A percentile compares a stretch with the other conserved stretches of the same genome.
Evolutionary conservation across 2,113 vertebrate species (phyloP).

Genomic region (Elaphurus davidianus): DNA sequence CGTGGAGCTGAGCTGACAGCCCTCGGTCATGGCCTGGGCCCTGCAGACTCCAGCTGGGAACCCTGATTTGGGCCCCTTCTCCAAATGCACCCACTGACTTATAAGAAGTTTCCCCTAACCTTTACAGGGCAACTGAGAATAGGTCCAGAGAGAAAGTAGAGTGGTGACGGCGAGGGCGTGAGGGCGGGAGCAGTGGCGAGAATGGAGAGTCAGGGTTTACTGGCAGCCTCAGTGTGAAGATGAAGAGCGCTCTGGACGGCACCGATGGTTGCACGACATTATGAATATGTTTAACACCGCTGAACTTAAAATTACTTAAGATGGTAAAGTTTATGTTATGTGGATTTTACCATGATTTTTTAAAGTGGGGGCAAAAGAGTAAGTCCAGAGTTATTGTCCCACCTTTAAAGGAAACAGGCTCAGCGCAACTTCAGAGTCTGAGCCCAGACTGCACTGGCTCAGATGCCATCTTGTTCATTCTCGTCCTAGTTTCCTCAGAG

Average conservation of each 20-base stretch:
- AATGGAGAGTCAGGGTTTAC: background rate
- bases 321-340: background rate
- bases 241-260: background rate
- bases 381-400: background rate
- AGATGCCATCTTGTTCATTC: background rate
- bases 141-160: background rate
- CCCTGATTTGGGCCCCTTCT: background rate
- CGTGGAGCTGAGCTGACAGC: background rate
- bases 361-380: background rate
- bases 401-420: background rate
- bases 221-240: rapidly evolving
- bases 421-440: background rate
- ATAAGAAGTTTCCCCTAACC: background rate
- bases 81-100: background rate
- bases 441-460: background rate
- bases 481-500: background rate
- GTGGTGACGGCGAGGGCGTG: background rate
- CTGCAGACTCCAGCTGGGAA: background rate
- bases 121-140: background rate
- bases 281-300: background rate
- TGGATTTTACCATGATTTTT: background rate
- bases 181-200: background rate
- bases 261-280: background rate
- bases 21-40: background rate
- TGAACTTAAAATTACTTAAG: background rate